Conservation (phyloP, 2,797 vertebrate genomes). For the Phrynocephalus forsythii region DNA sequence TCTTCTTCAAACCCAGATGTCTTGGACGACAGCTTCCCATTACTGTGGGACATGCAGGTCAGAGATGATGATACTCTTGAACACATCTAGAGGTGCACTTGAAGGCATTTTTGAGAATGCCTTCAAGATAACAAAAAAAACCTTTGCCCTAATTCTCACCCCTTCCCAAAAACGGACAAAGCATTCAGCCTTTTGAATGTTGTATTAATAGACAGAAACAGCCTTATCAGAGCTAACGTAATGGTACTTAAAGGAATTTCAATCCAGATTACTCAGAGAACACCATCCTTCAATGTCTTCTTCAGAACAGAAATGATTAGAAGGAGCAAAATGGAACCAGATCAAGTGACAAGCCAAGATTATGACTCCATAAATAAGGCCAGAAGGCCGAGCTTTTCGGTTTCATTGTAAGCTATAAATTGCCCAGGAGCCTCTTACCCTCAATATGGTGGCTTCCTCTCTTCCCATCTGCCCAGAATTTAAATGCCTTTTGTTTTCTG, state of each 20-base stretch:
- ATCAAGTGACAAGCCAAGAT: conserved; percentile 50
- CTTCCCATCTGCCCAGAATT: neutral
- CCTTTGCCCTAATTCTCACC: too few relatives aligned
- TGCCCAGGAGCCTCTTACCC: conserved; percentile 1
- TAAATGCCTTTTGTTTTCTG: conserved; percentile 25
- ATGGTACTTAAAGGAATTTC: conserved; percentile 46
- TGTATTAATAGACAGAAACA: conserved; percentile 41
- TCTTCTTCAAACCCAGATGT: too few relatives aligned
- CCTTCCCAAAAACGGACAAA: too few relatives aligned
- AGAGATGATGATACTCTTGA: neutral
- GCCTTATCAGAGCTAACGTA: conserved; percentile 60
- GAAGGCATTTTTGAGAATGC: neutral
- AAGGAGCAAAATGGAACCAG: conserved; percentile 43
- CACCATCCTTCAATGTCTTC: conserved; percentile 49
- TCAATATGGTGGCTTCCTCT: neutral
- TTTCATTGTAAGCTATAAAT: neutral
- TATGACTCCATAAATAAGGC: conserved; percentile 49
- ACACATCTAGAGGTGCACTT: neutral
- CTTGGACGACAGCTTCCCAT: too few relatives aligned
- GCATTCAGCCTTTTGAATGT: conserved; percentile 26
- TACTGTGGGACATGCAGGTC: too few relatives aligned
- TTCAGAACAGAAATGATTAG: conserved; percentile 58
- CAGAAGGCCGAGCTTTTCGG: conserved; percentile 34
- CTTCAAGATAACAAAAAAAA: too few relatives aligned
- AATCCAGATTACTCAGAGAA: conserved; percentile 42